Evolutionary conservation across 2,113 vertebrate species (phyloP), one percentile per base, ranked within the genome.

Genomic region (Sinocyclocheilus maitianheensis): DNA sequence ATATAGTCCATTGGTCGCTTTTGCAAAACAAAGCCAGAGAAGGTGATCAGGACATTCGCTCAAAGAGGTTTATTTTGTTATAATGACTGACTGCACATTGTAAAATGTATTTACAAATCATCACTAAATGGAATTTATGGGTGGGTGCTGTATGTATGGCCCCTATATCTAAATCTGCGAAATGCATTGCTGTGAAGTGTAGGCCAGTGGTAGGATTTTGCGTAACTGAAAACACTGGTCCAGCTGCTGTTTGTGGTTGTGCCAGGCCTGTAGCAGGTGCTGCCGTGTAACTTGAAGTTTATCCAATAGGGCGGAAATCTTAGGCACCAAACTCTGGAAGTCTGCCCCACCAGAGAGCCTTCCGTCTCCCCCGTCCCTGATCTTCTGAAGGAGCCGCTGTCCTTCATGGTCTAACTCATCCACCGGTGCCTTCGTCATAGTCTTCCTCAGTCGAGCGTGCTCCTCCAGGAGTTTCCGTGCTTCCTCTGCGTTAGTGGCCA

Each of bases 291-390:
- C 96, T 93, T 99, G 98, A 85, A 99, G 95, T 79, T 97, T 97
- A 90, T 99, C 98, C 90, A 99, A 94, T 83, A 98, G 95, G 84
- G 97, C 96, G 81, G 97, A 96, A 76, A 99, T 97, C 95, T 96
- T 97, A 85, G 98, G 98, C 78, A 97, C 97, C 16, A 99, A 94
- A 78, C 97, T 99, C 94, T 99, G 98, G 93, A 99, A 99, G 93
- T 99, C 98, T 0, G 98, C 96, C 2, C 97, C 97, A 20, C 98
- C 98, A 0, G 98, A 98, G 91, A 98, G 95, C 93, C 97, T 97
- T 91, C 97, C 97, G 83, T 96, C 95, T 84, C 97, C 96, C 2
- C 96, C 96, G 14, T 97, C 95, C 20, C 97, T 95, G 93, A 99
- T 99, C 53, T 98, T 97, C 84, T 98, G 98, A 46, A 99, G 93